phyloP scores from a whole-genome alignment of 2,888 invertebrate genomes.

The Mythimna lalbum region DNA sequence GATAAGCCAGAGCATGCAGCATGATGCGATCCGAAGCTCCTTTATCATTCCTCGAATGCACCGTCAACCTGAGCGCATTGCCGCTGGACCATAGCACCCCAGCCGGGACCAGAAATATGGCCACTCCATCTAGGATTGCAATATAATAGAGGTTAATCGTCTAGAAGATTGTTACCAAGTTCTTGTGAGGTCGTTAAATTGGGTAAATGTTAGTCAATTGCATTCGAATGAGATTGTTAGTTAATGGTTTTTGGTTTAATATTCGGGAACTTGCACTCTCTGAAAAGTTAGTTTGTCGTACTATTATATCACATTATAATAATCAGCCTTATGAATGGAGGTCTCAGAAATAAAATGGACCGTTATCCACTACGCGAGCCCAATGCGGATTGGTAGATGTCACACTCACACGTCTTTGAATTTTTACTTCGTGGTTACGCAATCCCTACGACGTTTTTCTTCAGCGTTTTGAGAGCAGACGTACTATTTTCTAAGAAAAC shows the following conservation, averaged over 20 bases:
- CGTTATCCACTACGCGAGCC: too few relatives aligned
- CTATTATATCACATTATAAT: not conserved
- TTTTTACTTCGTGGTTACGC: too few relatives aligned
- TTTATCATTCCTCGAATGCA: constrained; percentile 95
- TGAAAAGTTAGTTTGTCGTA: not conserved
- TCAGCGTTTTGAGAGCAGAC: not conserved
- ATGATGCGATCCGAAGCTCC: constrained; percentile 95
- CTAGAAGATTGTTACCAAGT: constrained; percentile 45
- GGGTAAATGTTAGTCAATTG: constrained; percentile 33
- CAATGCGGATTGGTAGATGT: too few relatives aligned
- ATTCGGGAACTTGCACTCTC: not conserved
- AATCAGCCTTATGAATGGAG: too few relatives aligned
- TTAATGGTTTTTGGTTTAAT: not conserved
- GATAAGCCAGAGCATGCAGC: constrained; percentile 95
- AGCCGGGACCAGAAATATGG: constrained; percentile 89
- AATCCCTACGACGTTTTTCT: too few relatives aligned
- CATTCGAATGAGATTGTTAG: not conserved
- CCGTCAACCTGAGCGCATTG: constrained; percentile 79
- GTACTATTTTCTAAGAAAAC: too few relatives aligned
- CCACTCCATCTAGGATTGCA: constrained; percentile 80
- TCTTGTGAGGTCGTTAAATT: not conserved
- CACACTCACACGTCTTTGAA: too few relatives aligned
- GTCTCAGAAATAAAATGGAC: too few relatives aligned
- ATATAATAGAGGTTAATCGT: constrained; percentile 39
- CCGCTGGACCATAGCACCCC: constrained; percentile 91